Evolutionary conservation across 2,797 vertebrate species (phyloP).

Genomic region (Centropyge bicolor): DNA sequence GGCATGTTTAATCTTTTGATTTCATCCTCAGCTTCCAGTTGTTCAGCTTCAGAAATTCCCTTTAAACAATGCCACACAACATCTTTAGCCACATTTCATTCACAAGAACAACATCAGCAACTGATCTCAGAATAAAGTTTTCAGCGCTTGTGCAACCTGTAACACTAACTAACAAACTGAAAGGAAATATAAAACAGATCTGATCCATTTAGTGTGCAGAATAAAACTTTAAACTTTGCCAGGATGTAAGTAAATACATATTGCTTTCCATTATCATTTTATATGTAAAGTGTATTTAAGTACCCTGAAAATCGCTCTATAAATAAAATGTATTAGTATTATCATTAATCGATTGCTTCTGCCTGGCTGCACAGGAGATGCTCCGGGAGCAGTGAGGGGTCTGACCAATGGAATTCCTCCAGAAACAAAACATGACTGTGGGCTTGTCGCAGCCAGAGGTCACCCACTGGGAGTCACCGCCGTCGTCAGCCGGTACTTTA

Average conservation of each 20-base stretch:
- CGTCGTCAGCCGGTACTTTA: slow-evolving; percentile 62
- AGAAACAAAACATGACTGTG: slow-evolving; percentile 66
- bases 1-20: not conserved
- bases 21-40: not conserved
- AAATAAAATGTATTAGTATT: no score
- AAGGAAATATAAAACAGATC: not conserved
- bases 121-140: not conserved
- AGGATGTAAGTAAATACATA: not conserved
- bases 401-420: slow-evolving; percentile 64
- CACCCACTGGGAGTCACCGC: slow-evolving; percentile 49
- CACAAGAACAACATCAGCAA: not conserved
- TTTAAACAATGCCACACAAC: no score
- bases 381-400: not conserved
- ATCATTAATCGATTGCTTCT: not conserved
- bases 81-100: not conserved
- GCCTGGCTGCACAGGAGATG: slow-evolving; percentile 1
- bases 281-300: no score
- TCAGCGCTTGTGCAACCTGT: not conserved
- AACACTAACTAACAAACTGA: not conserved
- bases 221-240: not conserved
- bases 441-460: slow-evolving; percentile 47
- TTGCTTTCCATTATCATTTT: no score
- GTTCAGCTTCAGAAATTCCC: not conserved
- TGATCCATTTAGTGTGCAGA: not conserved
- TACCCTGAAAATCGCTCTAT: no score